These are phyloP conservation scores for Lasiommata megera DNA, from an alignment of 2,888 invertebrate genomes.

Conservation along the genomic window DNA sequence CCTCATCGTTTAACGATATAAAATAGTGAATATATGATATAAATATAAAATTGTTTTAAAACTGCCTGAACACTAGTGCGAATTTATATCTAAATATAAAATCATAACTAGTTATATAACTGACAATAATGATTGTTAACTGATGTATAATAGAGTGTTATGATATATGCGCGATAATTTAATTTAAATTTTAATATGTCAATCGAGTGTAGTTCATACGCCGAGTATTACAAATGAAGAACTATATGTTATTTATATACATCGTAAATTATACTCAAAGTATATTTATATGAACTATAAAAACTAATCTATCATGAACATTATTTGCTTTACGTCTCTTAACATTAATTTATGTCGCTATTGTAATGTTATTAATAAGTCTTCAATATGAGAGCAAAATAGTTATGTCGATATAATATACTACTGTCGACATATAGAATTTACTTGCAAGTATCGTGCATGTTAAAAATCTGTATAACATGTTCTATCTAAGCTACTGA, in stretches of 20 bases:
- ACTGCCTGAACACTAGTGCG: conserved; percentile 79
- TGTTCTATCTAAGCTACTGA: too few species aligned
- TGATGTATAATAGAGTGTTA: conserved; percentile 77
- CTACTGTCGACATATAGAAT: too few species aligned
- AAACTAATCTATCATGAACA: too few species aligned
- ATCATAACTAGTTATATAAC: conserved; percentile 80
- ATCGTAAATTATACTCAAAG: neutral
- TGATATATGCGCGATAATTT: conserved; percentile 69
- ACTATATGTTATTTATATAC: neutral
- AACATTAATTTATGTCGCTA: too few species aligned
- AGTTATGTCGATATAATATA: too few species aligned
- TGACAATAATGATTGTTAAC: conserved; percentile 82
- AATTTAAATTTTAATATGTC: conserved; percentile 53
- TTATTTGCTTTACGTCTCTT: too few species aligned
- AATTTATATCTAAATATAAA: conserved; percentile 80
- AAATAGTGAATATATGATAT: conserved; percentile 60
- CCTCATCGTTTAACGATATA: conserved; percentile 49
- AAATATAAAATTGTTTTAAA: conserved; percentile 72
- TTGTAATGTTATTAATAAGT: too few species aligned
- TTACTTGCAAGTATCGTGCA: too few species aligned
- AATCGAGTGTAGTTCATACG: conserved; percentile 58
- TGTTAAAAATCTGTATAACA: too few species aligned
- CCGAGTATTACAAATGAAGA: conserved; percentile 43
- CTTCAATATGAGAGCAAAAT: too few species aligned
- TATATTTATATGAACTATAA: too few species aligned